Conservation (phyloP, 2,797 vertebrate species). For the Lycodopsis pacificus region DNA sequence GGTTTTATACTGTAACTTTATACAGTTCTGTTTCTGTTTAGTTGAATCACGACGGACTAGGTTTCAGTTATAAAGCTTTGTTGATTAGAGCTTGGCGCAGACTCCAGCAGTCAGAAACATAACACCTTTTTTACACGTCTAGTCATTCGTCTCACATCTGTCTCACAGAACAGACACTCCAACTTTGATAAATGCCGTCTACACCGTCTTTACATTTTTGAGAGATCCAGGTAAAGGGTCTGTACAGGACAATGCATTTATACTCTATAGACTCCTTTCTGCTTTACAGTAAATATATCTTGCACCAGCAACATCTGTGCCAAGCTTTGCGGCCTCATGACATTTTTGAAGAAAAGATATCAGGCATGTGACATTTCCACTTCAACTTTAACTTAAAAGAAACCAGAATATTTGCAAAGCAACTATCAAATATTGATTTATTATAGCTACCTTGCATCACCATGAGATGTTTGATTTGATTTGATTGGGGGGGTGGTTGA, state of each 20-base stretch:
- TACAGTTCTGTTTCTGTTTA: constrained; percentile 50
- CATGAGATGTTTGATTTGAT: neutral
- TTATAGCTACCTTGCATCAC: neutral
- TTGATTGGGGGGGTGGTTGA: neutral
- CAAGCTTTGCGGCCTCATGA: neutral
- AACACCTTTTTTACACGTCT: constrained; percentile 39
- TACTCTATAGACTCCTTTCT: constrained; percentile 1
- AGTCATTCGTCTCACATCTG: constrained; percentile 33
- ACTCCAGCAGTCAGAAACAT: constrained; percentile 33
- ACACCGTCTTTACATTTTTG: neutral
- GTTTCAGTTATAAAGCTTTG: constrained; percentile 56
- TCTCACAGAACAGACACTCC: constrained; percentile 22
- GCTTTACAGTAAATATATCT: constrained; percentile 32
- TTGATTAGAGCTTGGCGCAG: constrained; percentile 47
- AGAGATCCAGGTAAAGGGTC: neutral
- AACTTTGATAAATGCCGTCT: neutral
- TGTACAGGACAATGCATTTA: constrained; percentile 15
- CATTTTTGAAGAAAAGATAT: neutral
- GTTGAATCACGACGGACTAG: constrained; percentile 37
- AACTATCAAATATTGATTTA: neutral
- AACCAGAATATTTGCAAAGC: neutral
- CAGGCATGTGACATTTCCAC: neutral
- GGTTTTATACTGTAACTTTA: constrained; percentile 46
- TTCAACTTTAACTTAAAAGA: neutral
- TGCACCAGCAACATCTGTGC: constrained; percentile 23